Evolutionary conservation across 1,140 invertebrate genomes (phyloP), one percentile per base, ranked within the genome.

Genomic region (Pseudomyrmex dendroicus): DNA sequence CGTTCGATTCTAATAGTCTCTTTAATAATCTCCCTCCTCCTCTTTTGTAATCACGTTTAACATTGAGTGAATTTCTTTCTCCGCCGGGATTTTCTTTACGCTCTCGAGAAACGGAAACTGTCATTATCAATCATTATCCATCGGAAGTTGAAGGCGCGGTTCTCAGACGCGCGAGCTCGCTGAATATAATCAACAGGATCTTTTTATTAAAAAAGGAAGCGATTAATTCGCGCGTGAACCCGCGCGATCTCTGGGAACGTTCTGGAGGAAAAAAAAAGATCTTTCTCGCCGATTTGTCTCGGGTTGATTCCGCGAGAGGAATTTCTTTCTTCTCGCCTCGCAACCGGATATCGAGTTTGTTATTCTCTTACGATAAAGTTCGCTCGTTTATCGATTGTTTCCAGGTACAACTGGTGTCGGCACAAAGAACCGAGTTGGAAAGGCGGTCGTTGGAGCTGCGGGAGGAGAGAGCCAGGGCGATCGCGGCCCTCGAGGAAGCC

Each of bases 341-440:
- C 48, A 22, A 77, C 46, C 35, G 52, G 57, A 52, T 73, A 64
- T 87, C 72, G 57, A 84, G 3, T 88, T 70, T 82, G 5, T 35
- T 35, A 35, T 35, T 35, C 35, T 35, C 35, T 35, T 35, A 1
- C 35, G 35, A 46, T 8, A 73, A 67, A 72, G 70, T 52, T 44
- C 17, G 25, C 8, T 13, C 10, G 35, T 35, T 35, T 35, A n/a
- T 35, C n/a, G 2, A 44, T 15, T 44, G 64, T 90, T 92, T 73
- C 88, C 88, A 97, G 96, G 96, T 98, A 82, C 96, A 97, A 88
- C 92, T 98, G 80, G 96, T 98, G 68, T 96, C 96, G 46, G 97
- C 98, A 89, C 97, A 98, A 92, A 97, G 97, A 91, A 95, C 95
- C 67, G 98, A 98, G 87, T 93, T 99, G 80, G 98, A 99, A 92